Conservation (phyloP, 2,888 invertebrate genomes). For the Aplocera efformata region DNA sequence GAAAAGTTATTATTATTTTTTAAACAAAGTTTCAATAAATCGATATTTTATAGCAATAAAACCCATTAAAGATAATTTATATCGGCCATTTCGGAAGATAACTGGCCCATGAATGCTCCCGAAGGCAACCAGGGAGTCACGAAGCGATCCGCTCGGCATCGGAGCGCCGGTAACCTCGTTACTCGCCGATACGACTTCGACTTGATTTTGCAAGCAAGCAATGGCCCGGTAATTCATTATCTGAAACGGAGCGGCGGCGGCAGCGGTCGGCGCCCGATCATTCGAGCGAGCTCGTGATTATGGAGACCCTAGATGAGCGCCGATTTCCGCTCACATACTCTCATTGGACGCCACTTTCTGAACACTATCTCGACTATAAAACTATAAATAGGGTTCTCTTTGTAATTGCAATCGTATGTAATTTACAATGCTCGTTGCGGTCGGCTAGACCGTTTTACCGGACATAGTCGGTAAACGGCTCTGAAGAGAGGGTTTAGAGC, state of each 20-base stretch:
- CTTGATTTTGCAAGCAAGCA: conserved; percentile 70
- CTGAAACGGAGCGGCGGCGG: conserved; percentile 42
- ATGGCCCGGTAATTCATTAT: conserved; percentile 68
- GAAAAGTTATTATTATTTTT: conserved; percentile 22
- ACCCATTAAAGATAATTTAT: conserved; percentile 66
- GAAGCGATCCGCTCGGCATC: conserved; percentile 48
- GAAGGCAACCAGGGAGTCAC: conserved; percentile 62
- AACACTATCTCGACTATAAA: conserved; percentile 50
- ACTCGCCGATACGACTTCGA: conserved; percentile 55
- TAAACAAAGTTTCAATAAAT: conserved; percentile 39
- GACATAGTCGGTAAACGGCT: conserved; percentile 30
- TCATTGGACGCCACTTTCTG: conserved; percentile 53
- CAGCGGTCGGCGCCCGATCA: conserved; percentile 44
- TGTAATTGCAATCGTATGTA: conserved; percentile 41
- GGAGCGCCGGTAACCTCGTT: conserved; percentile 60
- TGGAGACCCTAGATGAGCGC: conserved; percentile 56
- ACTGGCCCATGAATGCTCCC: conserved; percentile 65
- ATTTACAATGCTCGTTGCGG: conserved; percentile 44
- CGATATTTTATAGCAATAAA: conserved; percentile 62
- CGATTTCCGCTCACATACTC: conserved; percentile 56
- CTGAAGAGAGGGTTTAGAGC: conserved; percentile 27
- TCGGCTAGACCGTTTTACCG: conserved; percentile 25
- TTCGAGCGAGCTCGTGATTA: conserved; percentile 62
- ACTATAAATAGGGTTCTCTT: conserved; percentile 46
- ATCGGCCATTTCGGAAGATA: conserved; percentile 64